Evolutionary conservation across 92 coral and sea anemone genomes (phyloP).

Genomic region (Paragorgia papillata): DNA sequence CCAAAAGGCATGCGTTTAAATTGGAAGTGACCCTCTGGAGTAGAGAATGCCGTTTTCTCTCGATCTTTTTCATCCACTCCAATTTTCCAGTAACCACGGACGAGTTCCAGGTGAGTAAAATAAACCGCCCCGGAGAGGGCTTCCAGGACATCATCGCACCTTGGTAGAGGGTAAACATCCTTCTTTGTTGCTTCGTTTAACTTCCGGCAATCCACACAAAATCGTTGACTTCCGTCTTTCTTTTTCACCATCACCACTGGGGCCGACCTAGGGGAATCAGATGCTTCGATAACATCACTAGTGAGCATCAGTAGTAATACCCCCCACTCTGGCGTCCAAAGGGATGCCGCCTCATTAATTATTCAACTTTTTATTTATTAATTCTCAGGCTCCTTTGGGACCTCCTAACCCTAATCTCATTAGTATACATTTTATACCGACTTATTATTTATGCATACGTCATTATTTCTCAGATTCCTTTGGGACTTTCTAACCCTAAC

Average conservation of each 20-base stretch:
- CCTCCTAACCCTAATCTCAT: no score
- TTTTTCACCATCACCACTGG: not conserved
- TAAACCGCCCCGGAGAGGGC: conserved; percentile 42
- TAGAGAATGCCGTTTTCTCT: conserved; percentile 53
- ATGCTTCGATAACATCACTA: no score
- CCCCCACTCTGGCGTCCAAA: no score
- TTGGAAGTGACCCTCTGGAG: conserved; percentile 53
- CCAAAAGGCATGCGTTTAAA: conserved; percentile 43
- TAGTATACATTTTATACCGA: no score
- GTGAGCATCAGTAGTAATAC: no score
- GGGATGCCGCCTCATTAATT: no score
- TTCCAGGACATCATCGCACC: conserved; percentile 51
- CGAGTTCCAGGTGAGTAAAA: conserved; percentile 47
- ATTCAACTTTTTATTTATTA: no score
- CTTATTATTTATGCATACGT: no score
- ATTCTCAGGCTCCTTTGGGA: no score
- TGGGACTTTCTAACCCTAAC: no score
- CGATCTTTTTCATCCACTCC: conserved; percentile 32
- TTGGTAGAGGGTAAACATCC: conserved; percentile 55
- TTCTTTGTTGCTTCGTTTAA: conserved; percentile 49
- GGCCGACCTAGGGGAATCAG: no score
- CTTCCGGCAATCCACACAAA: conserved; percentile 49
- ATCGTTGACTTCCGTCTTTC: not conserved
- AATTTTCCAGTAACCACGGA: conserved; percentile 39
- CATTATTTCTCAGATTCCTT: no score